Evolutionary conservation across 2,797 vertebrate species (phyloP).

Genomic region (Valencia hispanica): DNA sequence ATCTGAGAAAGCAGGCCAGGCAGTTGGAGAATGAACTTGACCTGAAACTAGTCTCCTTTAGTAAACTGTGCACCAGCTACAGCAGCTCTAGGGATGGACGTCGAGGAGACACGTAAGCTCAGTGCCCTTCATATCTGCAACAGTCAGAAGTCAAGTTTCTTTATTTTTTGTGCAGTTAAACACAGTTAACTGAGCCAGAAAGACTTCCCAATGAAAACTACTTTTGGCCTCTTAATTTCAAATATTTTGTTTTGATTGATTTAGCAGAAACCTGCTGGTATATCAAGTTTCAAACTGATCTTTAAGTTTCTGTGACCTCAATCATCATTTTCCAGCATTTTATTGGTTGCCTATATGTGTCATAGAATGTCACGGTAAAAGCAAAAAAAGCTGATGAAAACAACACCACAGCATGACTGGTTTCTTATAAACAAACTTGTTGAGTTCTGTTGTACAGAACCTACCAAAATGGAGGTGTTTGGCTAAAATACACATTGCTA

Average conservation of each 20-base stretch:
- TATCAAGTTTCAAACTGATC: background rate
- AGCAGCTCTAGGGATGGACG: slow-evolving; percentile 89
- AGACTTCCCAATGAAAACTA: background rate
- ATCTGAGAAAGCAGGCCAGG: slow-evolving; percentile 95
- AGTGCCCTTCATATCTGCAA: background rate
- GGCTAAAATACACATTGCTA: no score
- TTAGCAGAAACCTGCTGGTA: background rate
- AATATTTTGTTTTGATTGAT: background rate
- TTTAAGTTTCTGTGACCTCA: background rate
- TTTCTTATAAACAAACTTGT: no score
- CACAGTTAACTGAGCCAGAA: background rate
- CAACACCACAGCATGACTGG: no score
- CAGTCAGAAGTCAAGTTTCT: background rate
- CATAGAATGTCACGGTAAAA: background rate
- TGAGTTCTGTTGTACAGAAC: no score
- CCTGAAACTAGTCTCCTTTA: slow-evolving; percentile 97
- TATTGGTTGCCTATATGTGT: background rate
- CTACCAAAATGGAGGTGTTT: no score
- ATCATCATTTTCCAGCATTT: background rate
- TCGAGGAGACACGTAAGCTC: slow-evolving; percentile 88
- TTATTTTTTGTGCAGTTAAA: background rate
- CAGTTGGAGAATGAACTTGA: slow-evolving; percentile 98
- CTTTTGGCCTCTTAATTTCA: background rate
- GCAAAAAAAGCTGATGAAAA: background rate
- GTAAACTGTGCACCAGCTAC: slow-evolving; percentile 97